A percentile compares a stretch with the other conserved stretches of the same genome.
phyloP scores from a whole-genome alignment of 2,888 invertebrate species.

The Drosophila setosimentum region DNA sequence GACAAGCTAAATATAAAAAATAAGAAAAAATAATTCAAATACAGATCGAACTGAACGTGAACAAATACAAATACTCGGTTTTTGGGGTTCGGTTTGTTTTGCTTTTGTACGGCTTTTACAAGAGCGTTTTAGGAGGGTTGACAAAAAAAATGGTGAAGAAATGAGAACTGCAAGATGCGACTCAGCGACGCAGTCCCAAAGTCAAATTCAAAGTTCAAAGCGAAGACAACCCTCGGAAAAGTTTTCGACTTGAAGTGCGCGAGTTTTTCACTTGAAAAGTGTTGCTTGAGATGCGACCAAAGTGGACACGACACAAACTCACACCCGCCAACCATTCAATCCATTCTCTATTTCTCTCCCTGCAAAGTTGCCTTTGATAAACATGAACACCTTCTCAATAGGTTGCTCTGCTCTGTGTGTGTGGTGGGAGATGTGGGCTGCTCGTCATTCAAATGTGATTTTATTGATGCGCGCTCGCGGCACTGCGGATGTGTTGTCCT shows the following conservation, averaged over 20 bases:
- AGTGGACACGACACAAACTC: slow-evolving; percentile 43
- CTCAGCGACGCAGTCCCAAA: slow-evolving; percentile 30
- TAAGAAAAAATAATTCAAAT: slow-evolving; percentile 48
- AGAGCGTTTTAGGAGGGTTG: slow-evolving; percentile 61
- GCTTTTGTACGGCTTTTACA: slow-evolving; percentile 57
- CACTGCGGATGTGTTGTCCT: slow-evolving; percentile 78
- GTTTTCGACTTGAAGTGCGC: slow-evolving; percentile 67
- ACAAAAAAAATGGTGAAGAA: slow-evolving; percentile 24
- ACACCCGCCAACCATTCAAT: neutral
- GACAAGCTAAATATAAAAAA: slow-evolving; percentile 23
- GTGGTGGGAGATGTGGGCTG: neutral
- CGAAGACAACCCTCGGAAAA: slow-evolving; percentile 51
- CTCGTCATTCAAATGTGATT: slow-evolving; percentile 72
- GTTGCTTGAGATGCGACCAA: slow-evolving; percentile 64
- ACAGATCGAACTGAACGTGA: slow-evolving; percentile 72
- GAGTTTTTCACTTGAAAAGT: slow-evolving; percentile 67
- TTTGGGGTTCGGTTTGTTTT: slow-evolving; percentile 28
- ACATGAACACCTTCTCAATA: slow-evolving; percentile 76
- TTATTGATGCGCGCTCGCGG: slow-evolving; percentile 73
- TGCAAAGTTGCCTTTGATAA: slow-evolving; percentile 50
- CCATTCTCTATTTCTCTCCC: slow-evolving; percentile 9
- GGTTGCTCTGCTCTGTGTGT: slow-evolving; percentile 8
- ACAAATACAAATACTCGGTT: slow-evolving; percentile 53
- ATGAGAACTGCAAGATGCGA: slow-evolving; percentile 58
- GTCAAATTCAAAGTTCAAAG: slow-evolving; percentile 64